Base-by-base conservation (phyloP, 1,140 invertebrate species). In the Limonius californicus region DNA sequence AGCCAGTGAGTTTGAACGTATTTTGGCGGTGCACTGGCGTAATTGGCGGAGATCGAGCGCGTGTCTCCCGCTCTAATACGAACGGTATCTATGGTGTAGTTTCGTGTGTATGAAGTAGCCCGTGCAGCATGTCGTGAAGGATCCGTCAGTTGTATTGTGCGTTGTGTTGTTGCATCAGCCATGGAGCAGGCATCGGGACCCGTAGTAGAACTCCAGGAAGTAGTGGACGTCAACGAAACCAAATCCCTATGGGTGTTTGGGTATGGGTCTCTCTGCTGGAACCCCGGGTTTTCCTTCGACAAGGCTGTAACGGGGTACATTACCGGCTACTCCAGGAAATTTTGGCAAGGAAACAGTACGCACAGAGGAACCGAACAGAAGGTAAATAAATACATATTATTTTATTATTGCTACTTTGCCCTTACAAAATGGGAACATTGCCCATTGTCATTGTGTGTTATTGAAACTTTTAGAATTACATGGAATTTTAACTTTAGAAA, bases 191-290 rank as follows among this genome's bases (percentile, higher is more conserved):
- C 20, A 58, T 16, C 43, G 7, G 8, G 3, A 6, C 23, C 42
- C 4, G 45, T 63, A n/a, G 54, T 61, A 7, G 21, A 59, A 55
- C 43, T 66, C 11, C 55, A 62, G 4, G 61, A 66, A 19, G 39
- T 42, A 21, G 54, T 62, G n/a, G 20, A 60, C 6, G 60, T 64
- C 16, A 66, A 64, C 62, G 73, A 76, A 57, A 70, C 68, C 20
- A 74, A 74, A 53, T 66, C 66, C 30, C 64, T 85, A 16, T 94
- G 91, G 91, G 82, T 94, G 12, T 94, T 94, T 69, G 91, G 90
- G 0, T 94, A 94, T 69, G 92, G 92, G 9, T 92, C 90, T 0
- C 72, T 95, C 2, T 91, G 91, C 77, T 95, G 92, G 92, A 81
- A 88, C 75, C 92, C 91, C 0, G 91, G 91, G 20, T 94, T 95